Evolutionary conservation across 2,888 invertebrate genomes (phyloP).

Genomic region (Cataglyphis rosenhaueri): DNA sequence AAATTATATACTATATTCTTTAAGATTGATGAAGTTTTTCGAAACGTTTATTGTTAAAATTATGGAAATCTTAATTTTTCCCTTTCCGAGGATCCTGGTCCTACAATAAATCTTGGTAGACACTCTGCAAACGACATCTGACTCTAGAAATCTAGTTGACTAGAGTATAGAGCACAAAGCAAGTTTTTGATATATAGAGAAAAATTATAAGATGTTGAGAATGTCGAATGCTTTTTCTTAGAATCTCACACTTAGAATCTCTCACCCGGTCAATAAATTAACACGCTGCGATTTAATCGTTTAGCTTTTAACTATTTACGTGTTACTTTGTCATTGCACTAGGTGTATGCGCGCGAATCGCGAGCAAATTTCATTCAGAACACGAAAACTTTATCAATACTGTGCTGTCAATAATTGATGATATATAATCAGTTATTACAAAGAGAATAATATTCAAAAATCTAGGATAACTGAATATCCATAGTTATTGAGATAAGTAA

Average conservation of each 20-base stretch:
- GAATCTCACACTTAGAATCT: conserved; percentile 61
- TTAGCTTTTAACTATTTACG: conserved; percentile 55
- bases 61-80: neutral
- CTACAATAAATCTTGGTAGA: conserved; percentile 58
- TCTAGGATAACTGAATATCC: neutral
- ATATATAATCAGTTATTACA: neutral
- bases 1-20: neutral
- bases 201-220: conserved; percentile 78
- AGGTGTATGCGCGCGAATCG: conserved; percentile 44
- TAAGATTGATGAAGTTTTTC: neutral
- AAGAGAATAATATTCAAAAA: neutral
- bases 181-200: conserved; percentile 72
- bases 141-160: conserved; percentile 60
- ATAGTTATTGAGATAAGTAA: neutral
- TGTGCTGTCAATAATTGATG: conserved; percentile 27
- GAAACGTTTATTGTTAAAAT: neutral
- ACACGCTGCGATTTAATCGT: conserved; percentile 54
- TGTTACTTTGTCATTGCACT: conserved; percentile 54
- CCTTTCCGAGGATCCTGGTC: neutral
- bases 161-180: conserved; percentile 72
- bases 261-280: conserved; percentile 42
- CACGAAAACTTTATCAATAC: neutral
- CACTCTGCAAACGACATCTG: conserved; percentile 63
- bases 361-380: neutral
- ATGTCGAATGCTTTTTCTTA: conserved; percentile 81